Percentiles rank a stretch among this genome's conserved stretches.
phyloP scores from a whole-genome alignment of 2,888 invertebrate species.

The Sphaeridia pumilis region DNA sequence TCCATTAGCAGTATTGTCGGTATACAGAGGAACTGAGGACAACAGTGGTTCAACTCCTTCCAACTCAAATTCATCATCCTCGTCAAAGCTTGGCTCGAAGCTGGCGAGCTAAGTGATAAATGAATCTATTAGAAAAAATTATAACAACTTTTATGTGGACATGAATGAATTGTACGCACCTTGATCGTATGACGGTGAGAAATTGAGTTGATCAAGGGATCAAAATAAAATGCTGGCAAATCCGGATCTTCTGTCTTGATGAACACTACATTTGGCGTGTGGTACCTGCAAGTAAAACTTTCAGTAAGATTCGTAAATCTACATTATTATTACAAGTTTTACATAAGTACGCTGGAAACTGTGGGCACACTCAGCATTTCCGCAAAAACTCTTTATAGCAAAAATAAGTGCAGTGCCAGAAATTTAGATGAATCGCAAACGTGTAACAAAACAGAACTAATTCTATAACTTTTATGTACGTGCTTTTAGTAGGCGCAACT shows the following conservation, averaged over 20 bases:
- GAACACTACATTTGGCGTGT: slow-evolving; percentile 96
- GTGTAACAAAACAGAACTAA: slow-evolving; percentile 8
- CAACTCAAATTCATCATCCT: slow-evolving; percentile 85
- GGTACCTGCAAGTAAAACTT: slow-evolving; percentile 77
- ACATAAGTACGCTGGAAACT: too few relatives aligned
- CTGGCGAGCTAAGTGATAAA: too few relatives aligned
- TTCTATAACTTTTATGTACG: slow-evolving; percentile 15
- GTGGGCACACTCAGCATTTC: slow-evolving; percentile 16
- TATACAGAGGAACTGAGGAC: slow-evolving; percentile 88
- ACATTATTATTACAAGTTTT: background rate
- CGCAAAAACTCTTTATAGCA: background rate
- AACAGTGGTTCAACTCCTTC: slow-evolving; percentile 87
- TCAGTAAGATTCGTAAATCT: too few relatives aligned
- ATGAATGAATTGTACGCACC: slow-evolving; percentile 41
- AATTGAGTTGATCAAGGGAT: slow-evolving; percentile 98
- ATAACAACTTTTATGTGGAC: too few relatives aligned
- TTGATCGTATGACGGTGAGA: slow-evolving; percentile 84
- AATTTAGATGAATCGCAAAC: slow-evolving; percentile 9
- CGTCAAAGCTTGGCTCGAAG: slow-evolving; percentile 50
- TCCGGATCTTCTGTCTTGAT: slow-evolving; percentile 99
- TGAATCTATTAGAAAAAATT: too few relatives aligned
- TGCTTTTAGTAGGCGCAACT: slow-evolving; percentile 20
- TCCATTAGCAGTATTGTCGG: slow-evolving; percentile 98
- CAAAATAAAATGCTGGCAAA: slow-evolving; percentile 98
- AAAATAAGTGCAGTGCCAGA: slow-evolving; percentile 14